Evolutionary conservation across 2,888 invertebrate genomes (phyloP), one percentile per base, ranked within the genome.

Genomic region (Habroteleia sp.): DNA sequence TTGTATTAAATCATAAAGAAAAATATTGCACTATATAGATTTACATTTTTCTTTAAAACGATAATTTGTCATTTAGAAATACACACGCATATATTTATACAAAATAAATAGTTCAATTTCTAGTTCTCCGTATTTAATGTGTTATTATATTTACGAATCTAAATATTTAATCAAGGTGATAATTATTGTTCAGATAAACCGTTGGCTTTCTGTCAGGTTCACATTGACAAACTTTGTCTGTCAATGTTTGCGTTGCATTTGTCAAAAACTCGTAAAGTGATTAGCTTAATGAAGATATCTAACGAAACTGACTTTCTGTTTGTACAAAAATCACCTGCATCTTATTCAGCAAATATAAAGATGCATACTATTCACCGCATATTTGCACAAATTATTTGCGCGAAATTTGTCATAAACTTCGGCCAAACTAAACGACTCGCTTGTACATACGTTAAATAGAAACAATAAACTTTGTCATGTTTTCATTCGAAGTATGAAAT

Each of bases 201-300:
- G 17, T 39, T 10, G 25, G 5, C 2, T 23, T 52, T 37, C n/a
- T 20, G 17, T 17, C 4, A 48, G 16, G 0, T 20, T 50, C 23
- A 20, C 23, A 5, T 23, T 27, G 27, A 39, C 39, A 27, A 54
- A 54, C 16, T 54, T 16, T 27, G 37, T 54, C 20, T 39, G 39
- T 39, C 27, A 54, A 54, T 54, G 27, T 54, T 54, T 54, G 27
- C 20, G 5, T 20, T n/a, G 48, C 52, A 17, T 37, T 54, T 54
- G 52, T 50, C 52, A 54, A 54, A 54, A 39, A n/a, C 52, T 54
- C 27, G 52, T 54, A 54, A 54, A 39, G 52, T 39, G 27, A 54
- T 54, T 54, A 54, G 52, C 52, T 39, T 54, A 54, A 54, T 39
- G 52, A 54, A 54, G 25, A 54, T 54, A 54, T 54, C 52, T 23